Base-by-base conservation (phyloP, 23 tunicate genomes). In the Aplidium turbinatum region DNA sequence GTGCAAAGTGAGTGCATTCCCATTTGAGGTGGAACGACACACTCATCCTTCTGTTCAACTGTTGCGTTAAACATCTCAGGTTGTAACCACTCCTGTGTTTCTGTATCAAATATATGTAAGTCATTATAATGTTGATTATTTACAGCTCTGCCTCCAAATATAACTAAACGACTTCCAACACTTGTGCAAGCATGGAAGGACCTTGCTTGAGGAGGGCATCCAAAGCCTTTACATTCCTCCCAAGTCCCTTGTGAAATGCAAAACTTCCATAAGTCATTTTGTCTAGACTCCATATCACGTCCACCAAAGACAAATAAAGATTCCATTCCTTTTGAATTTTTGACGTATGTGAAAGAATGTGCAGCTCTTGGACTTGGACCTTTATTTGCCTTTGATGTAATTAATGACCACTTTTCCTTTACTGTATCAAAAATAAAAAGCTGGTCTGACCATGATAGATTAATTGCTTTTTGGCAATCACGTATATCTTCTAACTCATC, bases 281-380 rank as follows among this genome's bases (percentile, higher is more conserved):
- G 70, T 16, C 95, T 58, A 3, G 82, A 77, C 4, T 58, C 50
- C 24, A 56, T 56, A 57, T 87, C 95, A 47, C 79, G 51, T 5
- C 95, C 95, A 38, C 95, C 95, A 45, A 87, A 81, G 26, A 87
- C 78, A 57, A 47, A 72, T 67, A 87, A 66, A 61, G 30, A 60
- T 19, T 74, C 68, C 1, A 47, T 57, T 56, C 76, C 81, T 34
- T 18, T 30, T 11, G 57, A 27, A 34, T 56, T 61, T 24, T 13
- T 58, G 0, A 87, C 20, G 9, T 52, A n/a, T 1, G 79, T 33
- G 42, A 87, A 54, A 24, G 63, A 53, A 38, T 87, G 95, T 0
- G 95, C 95, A 27, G 95, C 95, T 9, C 95, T 46, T 23, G 95
- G 78, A 32, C 60, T 81, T 33, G 95, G 95, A 4, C 27, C n/a